Percentiles rank a stretch among this genome's conserved stretches.
phyloP scores from a whole-genome alignment of 2,888 invertebrate species.

The Fragum whitleyi region DNA sequence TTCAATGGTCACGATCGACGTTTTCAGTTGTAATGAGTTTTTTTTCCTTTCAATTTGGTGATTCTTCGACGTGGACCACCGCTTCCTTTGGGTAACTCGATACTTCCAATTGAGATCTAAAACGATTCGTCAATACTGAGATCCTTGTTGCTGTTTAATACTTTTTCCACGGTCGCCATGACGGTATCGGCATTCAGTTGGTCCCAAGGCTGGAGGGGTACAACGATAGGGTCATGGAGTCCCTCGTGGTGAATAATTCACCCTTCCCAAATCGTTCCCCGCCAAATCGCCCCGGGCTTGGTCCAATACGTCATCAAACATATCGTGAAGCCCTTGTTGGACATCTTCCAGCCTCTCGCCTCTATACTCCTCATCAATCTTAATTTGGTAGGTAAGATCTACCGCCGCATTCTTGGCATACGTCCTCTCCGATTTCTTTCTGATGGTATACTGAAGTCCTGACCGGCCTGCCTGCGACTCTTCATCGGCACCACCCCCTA shows the following conservation, averaged over 20 bases:
- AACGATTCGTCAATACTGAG: slow-evolving; percentile 46
- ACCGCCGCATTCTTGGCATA: slow-evolving; percentile 44
- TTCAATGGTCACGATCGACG: slow-evolving; percentile 44
- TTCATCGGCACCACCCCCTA: slow-evolving; percentile 3
- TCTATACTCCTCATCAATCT: slow-evolving; percentile 28
- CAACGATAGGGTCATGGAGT: slow-evolving; percentile 57
- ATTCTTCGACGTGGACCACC: slow-evolving; percentile 36
- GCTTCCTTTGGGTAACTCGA: slow-evolving; percentile 54
- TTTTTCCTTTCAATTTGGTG: slow-evolving; percentile 36
- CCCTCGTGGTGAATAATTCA: slow-evolving; percentile 52
- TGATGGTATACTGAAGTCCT: slow-evolving; percentile 24
- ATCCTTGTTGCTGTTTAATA: slow-evolving; percentile 58
- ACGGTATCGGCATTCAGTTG: slow-evolving; percentile 34
- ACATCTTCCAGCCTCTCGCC: slow-evolving; percentile 35
- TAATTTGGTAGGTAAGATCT: slow-evolving; percentile 41
- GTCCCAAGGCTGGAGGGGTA: slow-evolving; percentile 58
- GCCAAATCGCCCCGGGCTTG: slow-evolving; percentile 33
- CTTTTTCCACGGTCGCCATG: slow-evolving; percentile 42
- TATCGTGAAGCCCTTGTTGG: slow-evolving; percentile 23
- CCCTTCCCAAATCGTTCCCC: slow-evolving; percentile 42
- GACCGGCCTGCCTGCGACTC: not conserved
- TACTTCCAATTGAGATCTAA: slow-evolving; percentile 40
- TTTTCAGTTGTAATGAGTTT: slow-evolving; percentile 36
- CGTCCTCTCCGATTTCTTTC: slow-evolving; percentile 30
- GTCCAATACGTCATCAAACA: slow-evolving; percentile 37